These are phyloP conservation scores for Episyrphus balteatus DNA, from an alignment of 1,140 invertebrate genomes.

Conservation along the genomic window DNA sequence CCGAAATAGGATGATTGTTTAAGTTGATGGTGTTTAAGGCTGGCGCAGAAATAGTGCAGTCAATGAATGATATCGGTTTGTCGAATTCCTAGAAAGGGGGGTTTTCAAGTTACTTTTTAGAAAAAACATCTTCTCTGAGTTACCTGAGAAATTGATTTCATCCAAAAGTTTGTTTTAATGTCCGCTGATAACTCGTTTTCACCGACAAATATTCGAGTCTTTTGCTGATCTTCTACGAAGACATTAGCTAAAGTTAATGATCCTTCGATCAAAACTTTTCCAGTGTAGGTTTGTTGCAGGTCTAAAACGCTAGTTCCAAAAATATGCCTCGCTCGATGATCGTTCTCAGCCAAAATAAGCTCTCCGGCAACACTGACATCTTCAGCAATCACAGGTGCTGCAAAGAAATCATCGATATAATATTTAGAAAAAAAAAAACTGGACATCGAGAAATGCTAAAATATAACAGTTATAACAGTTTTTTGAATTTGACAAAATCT, in stretches of 20 bases:
- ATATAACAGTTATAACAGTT: background rate
- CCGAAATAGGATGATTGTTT: no score
- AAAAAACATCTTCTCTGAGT: background rate
- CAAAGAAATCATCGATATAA: background rate
- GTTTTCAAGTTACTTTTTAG: no score
- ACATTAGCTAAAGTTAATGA: conserved; percentile 19
- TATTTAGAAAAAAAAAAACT: no score
- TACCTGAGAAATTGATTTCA: conserved; percentile 17
- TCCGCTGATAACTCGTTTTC: background rate
- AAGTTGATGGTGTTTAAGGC: no score
- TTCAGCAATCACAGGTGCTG: conserved; percentile 25
- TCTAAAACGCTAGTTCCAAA: background rate
- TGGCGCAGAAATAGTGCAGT: no score
- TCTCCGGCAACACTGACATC: conserved; percentile 20
- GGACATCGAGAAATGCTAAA: no score
- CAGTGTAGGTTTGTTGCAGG: conserved; percentile 27
- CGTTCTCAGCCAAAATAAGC: conserved; percentile 12
- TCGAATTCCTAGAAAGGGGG: no score
- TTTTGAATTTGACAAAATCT: no score
- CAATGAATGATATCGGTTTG: no score
- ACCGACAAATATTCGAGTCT: background rate
- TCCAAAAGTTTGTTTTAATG: conserved; percentile 10
- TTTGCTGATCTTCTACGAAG: conserved; percentile 7
- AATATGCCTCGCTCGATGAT: background rate
- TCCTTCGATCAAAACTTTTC: conserved; percentile 17